phyloP scores from a whole-genome alignment of 2,113 vertebrate species.

The Phalacrocorax brasilianus region DNA sequence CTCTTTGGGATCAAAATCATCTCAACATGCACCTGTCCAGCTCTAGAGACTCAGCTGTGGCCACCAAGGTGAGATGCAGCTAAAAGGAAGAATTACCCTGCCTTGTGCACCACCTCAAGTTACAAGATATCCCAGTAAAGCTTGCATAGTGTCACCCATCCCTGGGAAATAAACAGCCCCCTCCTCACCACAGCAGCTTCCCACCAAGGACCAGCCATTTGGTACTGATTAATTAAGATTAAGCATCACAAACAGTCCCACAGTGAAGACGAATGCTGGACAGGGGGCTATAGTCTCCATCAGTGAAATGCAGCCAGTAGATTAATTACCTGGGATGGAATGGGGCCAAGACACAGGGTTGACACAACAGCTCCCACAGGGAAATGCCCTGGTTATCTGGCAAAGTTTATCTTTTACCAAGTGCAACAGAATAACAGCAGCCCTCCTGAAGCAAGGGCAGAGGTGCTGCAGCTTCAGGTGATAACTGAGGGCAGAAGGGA shows the following conservation, averaged over 20 bases:
- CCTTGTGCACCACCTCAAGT: background rate
- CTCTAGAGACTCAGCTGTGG: background rate
- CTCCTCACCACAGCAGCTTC: background rate
- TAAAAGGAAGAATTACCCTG: background rate
- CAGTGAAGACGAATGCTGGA: background rate
- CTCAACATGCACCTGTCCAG: background rate
- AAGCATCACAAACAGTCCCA: background rate
- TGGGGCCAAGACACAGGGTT: rapidly evolving
- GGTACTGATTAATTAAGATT: background rate
- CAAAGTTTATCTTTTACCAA: background rate
- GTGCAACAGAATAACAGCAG: background rate
- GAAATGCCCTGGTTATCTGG: background rate
- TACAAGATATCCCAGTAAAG: background rate
- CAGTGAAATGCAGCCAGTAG: background rate
- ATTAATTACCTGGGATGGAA: background rate
- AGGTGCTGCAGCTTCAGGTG: background rate
- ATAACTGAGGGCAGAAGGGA: background rate
- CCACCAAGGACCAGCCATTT: background rate
- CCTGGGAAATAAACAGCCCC: background rate
- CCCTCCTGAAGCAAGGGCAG: background rate
- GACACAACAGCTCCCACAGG: background rate
- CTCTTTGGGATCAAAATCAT: background rate
- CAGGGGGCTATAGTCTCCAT: background rate
- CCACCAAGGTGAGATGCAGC: background rate
- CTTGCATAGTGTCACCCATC: background rate